Base-by-base conservation (phyloP, 92 coral and sea anemone species). In the Zoanthus gigantus region DNA sequence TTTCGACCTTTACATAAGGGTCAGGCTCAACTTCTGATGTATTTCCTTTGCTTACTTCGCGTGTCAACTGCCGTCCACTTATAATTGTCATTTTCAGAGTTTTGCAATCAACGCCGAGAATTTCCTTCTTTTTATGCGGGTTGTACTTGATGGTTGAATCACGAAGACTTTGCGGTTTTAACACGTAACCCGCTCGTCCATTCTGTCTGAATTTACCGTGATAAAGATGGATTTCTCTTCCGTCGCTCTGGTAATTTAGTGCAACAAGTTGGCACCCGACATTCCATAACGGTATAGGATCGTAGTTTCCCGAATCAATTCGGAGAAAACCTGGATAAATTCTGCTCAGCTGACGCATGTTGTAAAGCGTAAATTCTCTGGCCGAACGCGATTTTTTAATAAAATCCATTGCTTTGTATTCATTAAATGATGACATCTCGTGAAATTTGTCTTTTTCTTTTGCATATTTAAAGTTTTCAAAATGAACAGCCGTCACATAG, bases 231-330 rank as follows among this genome's bases (percentile, higher is more conserved):
- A 89, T 82, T 58, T 87, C 89, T 13, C 74, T 90, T 9, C 87
- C 83, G 34, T 88, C 77, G 10, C 90, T 90, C 83, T 94, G 98
- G 78, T 90, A 90, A 72, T 94, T 94, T 77, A 94, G 85, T 61
- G 98, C 98, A 15, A 94, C 98, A 65, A 94, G 88, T 75, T 94
- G 98, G 72, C 98, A 92, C 28, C 98, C 98, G 46, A 90, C 92
- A 63, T 87, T 90, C 98, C 98, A 94, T 13, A 92, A 86, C 32
- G 78, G 77, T 29, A 72, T 71, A 9, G 98, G 98, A 76, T 92
- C 81, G 73, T 88, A 92, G 65, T 94, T 94, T 75, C 98, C 90
- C 0, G 98, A 94, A 54, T 92, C 90, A 7, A 92, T 69, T 67
- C 98, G 90, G 52, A 88, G 69, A 17, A 91, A 88, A 23, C 92